Conservation (phyloP, 30 jellyfish, hydroid and myxozoan species). For the Mastigias papua region DNA sequence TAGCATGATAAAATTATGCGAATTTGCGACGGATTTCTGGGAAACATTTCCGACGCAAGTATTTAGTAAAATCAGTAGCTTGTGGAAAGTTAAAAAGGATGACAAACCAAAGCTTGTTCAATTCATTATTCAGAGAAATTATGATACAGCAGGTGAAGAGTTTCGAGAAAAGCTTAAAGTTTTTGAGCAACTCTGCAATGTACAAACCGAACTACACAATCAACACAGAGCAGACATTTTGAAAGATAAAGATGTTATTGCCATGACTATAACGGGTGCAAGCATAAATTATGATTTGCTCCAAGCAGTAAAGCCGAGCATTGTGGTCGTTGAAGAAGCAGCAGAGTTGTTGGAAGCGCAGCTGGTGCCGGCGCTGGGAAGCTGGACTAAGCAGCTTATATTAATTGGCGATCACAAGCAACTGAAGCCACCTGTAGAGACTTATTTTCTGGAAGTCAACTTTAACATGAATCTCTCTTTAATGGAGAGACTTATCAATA, state of each 20-base stretch:
- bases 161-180: slow-evolving; percentile 14
- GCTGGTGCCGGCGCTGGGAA: slow-evolving; percentile 73
- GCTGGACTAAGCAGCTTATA: slow-evolving; percentile 69
- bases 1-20: slow-evolving; percentile 8
- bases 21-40: slow-evolving; percentile 24
- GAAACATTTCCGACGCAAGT: background rate
- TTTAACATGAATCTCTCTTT: slow-evolving; percentile 73
- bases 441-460: slow-evolving; percentile 49
- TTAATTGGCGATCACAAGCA: slow-evolving; percentile 89
- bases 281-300: slow-evolving; percentile 61
- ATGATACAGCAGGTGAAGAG: slow-evolving; percentile 5
- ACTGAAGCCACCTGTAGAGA: slow-evolving; percentile 76
- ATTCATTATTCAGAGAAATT: slow-evolving; percentile 5
- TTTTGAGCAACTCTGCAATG: slow-evolving; percentile 44
- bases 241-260: slow-evolving; percentile 37
- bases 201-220: slow-evolving; percentile 15
- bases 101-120: slow-evolving; percentile 45
- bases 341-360: slow-evolving; percentile 85
- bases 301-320: slow-evolving; percentile 53
- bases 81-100: slow-evolving; percentile 50
- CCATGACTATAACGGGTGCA: slow-evolving; percentile 86
- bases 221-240: slow-evolving; percentile 62
- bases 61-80: slow-evolving; percentile 1
- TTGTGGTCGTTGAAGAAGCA: slow-evolving; percentile 86
- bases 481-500: slow-evolving; percentile 78